phyloP scores from a whole-genome alignment of 2,888 invertebrate species.

The Drosophila picticornis region DNA sequence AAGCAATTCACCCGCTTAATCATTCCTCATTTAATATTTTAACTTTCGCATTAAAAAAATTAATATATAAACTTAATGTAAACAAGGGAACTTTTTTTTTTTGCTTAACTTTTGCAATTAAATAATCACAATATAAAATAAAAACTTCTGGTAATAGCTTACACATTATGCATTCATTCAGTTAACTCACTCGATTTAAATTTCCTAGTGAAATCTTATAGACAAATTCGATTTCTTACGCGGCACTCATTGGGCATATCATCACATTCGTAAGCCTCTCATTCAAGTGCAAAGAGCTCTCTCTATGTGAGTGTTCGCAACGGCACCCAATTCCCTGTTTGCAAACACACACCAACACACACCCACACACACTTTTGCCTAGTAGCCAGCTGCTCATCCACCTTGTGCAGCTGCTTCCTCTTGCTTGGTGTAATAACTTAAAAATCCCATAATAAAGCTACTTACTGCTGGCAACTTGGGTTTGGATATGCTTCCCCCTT shows the following conservation, averaged over 20 bases:
- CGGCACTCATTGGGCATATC: conserved; percentile 37
- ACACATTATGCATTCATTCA: background rate
- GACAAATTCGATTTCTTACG: conserved; percentile 41
- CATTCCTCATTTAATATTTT: background rate
- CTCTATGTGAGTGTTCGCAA: conserved; percentile 55
- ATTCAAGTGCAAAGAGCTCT: conserved; percentile 52
- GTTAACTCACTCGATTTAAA: conserved; percentile 6
- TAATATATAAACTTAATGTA: background rate
- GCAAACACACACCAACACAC: conserved; percentile 24
- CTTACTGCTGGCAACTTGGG: conserved; percentile 54
- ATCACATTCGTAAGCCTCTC: conserved; percentile 46
- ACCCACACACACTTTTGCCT: background rate
- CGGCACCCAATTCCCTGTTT: conserved; percentile 40
- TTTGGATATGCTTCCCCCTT: background rate
- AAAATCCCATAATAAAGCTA: conserved; percentile 79
- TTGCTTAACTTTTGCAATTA: background rate
- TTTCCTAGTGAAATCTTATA: conserved; percentile 26
- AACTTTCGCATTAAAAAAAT: background rate
- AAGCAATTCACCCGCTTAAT: background rate
- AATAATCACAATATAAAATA: background rate
- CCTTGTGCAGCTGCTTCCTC: conserved; percentile 3
- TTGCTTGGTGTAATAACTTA: conserved; percentile 69
- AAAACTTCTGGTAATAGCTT: background rate
- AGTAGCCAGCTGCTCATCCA: background rate
- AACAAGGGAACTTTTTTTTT: background rate